phyloP scores from a whole-genome alignment of 2,888 invertebrate species.

The Drosophila cognata region DNA sequence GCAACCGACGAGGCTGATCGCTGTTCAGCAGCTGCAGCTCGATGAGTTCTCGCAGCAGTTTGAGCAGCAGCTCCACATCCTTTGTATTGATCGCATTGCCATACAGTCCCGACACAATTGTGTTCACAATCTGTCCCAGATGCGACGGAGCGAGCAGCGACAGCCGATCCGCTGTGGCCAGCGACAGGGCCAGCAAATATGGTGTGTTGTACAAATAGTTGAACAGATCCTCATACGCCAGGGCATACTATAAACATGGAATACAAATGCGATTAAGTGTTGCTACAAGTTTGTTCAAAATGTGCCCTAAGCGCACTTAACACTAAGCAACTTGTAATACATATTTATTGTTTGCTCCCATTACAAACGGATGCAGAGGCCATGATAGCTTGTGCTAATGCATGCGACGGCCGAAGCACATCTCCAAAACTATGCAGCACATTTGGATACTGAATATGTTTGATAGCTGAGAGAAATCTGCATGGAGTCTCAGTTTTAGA shows the following conservation, averaged over 20 bases:
- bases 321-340: not conserved
- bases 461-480: not conserved
- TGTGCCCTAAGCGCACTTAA: not conserved
- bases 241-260: slow-evolving; percentile 85
- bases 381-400: too few relatives aligned
- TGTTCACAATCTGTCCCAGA: slow-evolving; percentile 83
- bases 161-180: slow-evolving; percentile 89
- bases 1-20: slow-evolving; percentile 90
- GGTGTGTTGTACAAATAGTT: slow-evolving; percentile 89
- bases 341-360: not conserved
- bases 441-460: not conserved
- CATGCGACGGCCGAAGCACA: not conserved
- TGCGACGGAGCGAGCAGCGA: slow-evolving; percentile 82
- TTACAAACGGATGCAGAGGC: not conserved
- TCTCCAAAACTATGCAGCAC: not conserved
- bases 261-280: not conserved
- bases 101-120: slow-evolving; percentile 88
- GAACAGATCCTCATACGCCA: slow-evolving; percentile 89
- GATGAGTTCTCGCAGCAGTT: slow-evolving; percentile 89
- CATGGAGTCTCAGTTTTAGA: not conserved
- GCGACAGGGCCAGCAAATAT: slow-evolving; percentile 89
- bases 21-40: slow-evolving; percentile 89
- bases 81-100: slow-evolving; percentile 91
- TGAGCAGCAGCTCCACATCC: slow-evolving; percentile 89
- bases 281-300: not conserved